Evolutionary conservation across 1,140 invertebrate species (phyloP), one percentile per base, ranked within the genome.

Genomic region (Sweltsa coloradensis): DNA sequence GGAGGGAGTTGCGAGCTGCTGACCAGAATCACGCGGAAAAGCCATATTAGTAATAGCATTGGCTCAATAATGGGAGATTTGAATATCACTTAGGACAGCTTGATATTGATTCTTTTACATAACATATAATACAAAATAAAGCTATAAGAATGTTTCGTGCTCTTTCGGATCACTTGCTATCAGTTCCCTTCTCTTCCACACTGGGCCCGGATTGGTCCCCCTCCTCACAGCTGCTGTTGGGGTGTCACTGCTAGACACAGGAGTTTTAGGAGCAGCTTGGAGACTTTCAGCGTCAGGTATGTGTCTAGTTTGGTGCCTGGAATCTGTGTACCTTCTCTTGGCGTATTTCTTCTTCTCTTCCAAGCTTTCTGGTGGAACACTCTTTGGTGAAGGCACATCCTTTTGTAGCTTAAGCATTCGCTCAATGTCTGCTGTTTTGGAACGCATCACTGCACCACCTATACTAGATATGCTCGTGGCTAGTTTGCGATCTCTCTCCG

Each of bases 111-210:
- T n/a, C n/a, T n/a, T n/a, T n/a, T n/a, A n/a, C n/a, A n/a, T n/a
- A n/a, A n/a, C n/a, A n/a, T n/a, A n/a, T n/a, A n/a, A n/a, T n/a
- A n/a, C n/a, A n/a, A n/a, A n/a, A n/a, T n/a, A n/a, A n/a, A n/a
- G n/a, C n/a, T n/a, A 37, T 21, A 45, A 21, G 14, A 26, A 23
- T n/a, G 22, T 45, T 37, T 46, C 45, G 13, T 39, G 45, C 1
- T 18, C 31, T 24, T 72, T 72, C 3, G 75, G 77, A 43, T 81
- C 79, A 60, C 83, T 87, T 3, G 85, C 81, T 55, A 88, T 89
- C 22, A 89, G 64, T 61, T 88, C 83, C 41, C 81, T 74, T 34
- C 85, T 69, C 62, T 88, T 88, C 72, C 85, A 88, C 2, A 85
- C 72, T 18, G 72, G 72, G 25, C 64, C 68, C 22, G 55, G 23